phyloP scores from a whole-genome alignment of 37 sponge, comb jelly and placozoan species.

The Chondrosia reniformis region DNA sequence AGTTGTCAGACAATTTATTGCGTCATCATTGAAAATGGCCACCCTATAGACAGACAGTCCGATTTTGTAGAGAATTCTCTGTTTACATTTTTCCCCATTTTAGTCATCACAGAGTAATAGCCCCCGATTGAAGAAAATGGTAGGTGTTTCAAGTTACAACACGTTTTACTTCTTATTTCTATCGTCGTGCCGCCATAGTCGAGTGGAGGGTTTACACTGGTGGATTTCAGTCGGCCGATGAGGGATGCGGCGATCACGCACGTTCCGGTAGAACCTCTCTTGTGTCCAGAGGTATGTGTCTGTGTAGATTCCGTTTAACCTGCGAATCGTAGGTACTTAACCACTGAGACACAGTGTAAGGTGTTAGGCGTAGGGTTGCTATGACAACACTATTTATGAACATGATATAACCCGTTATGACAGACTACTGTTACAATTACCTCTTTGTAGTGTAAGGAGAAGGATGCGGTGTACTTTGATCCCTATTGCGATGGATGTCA shows the following conservation, averaged over 20 bases:
- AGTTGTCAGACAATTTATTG: too few species aligned
- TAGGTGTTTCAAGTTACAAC: not conserved
- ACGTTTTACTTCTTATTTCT: not conserved
- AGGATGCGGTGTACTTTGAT: conserved; percentile 77
- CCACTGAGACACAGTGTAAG: too few species aligned
- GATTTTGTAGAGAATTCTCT: too few species aligned
- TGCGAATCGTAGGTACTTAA: not conserved
- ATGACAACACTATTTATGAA: too few species aligned
- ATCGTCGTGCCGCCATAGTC: not conserved
- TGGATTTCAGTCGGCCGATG: conserved; percentile 80
- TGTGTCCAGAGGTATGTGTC: conserved; percentile 62
- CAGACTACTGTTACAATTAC: too few species aligned
- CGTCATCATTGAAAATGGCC: too few species aligned
- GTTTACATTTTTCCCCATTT: too few species aligned
- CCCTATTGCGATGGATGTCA: conserved; percentile 73
- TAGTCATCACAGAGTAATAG: too few species aligned
- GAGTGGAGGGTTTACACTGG: conserved; percentile 75
- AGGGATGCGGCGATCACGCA: conserved; percentile 75
- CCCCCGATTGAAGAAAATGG: too few species aligned
- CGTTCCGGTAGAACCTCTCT: conserved; percentile 62
- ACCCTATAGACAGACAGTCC: too few species aligned
- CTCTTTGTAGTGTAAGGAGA: conserved; percentile 34
- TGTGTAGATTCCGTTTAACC: not conserved
- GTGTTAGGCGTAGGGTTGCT: too few species aligned
- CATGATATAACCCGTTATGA: too few species aligned